Conservation (phyloP, 2,888 invertebrate genomes). For the Branchipolynoe longqiensis region DNA sequence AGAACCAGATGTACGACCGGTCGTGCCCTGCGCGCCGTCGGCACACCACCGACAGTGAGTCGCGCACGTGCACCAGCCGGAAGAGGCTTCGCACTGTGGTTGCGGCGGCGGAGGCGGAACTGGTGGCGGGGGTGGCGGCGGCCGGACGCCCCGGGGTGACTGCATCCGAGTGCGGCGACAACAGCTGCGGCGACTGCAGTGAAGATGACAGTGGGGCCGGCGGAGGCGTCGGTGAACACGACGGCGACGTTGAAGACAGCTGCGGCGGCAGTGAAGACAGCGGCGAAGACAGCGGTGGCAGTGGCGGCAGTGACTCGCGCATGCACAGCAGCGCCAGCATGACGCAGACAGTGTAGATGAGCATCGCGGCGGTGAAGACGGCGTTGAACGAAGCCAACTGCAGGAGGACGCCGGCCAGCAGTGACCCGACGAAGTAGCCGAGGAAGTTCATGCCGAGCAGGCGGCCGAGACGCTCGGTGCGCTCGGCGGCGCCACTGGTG, state of each 20-base stretch:
- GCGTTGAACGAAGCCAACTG: conserved; percentile 70
- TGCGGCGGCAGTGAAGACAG: too few species aligned
- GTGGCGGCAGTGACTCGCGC: conserved; percentile 45
- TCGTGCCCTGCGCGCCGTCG: conserved; percentile 69
- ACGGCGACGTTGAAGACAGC: conserved; percentile 74
- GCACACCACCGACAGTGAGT: conserved; percentile 72
- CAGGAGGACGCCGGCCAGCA: conserved; percentile 73
- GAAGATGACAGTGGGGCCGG: conserved; percentile 72
- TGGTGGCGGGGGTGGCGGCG: neutral
- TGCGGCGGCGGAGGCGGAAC: neutral
- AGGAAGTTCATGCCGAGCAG: conserved; percentile 81
- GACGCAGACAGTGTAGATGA: conserved; percentile 74
- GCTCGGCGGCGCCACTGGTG: conserved; percentile 73
- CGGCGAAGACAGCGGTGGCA: too few species aligned
- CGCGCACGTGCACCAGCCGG: conserved; percentile 68
- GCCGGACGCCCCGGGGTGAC: neutral
- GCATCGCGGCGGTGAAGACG: conserved; percentile 71
- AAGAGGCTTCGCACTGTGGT: conserved; percentile 38
- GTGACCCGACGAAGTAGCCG: conserved; percentile 79
- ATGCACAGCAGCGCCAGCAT: conserved; percentile 71
- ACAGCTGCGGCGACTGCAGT: too few species aligned
- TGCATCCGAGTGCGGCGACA: neutral
- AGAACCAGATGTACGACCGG: conserved; percentile 71
- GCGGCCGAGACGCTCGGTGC: conserved; percentile 77
- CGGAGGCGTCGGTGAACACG: conserved; percentile 72